Conservation (phyloP, 2,888 invertebrate genomes). For the Esperia sulphurella region DNA sequence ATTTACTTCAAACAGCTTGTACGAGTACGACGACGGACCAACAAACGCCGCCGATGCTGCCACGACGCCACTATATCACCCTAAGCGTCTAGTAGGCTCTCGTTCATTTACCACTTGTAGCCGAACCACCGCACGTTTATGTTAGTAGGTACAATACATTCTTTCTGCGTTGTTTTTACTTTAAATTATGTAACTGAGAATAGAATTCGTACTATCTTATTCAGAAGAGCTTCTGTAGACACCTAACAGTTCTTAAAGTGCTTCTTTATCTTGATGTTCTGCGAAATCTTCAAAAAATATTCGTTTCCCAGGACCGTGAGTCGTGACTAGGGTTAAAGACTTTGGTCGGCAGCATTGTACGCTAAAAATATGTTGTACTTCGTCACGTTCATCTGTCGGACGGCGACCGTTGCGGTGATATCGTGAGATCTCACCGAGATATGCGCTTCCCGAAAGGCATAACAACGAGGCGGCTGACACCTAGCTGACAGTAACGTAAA, state of each 20-base stretch:
- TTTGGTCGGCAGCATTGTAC: constrained; percentile 30
- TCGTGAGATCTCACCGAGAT: constrained; percentile 33
- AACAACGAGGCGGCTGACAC: constrained; percentile 31
- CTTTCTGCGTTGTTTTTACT: constrained; percentile 9
- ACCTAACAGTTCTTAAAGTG: constrained; percentile 24
- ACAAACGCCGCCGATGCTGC: too few species aligned
- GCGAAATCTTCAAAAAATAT: constrained; percentile 38
- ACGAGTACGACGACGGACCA: too few species aligned
- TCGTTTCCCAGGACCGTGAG: constrained; percentile 40
- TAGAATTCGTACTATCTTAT: constrained; percentile 2
- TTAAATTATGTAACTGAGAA: constrained; percentile 17
- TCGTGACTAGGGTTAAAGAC: constrained; percentile 57
- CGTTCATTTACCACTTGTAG: too few species aligned
- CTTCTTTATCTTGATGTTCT: constrained; percentile 32
- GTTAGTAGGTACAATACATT: too few species aligned
- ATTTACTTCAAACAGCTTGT: too few species aligned
- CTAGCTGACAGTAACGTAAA: constrained; percentile 40
- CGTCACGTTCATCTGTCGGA: constrained; percentile 36
- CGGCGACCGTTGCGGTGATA: constrained; percentile 17
- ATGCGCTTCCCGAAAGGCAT: constrained; percentile 41
- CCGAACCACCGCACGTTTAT: too few species aligned
- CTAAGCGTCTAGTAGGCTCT: too few species aligned
- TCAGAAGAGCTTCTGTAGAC: constrained; percentile 13
- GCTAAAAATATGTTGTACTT: constrained; percentile 46
- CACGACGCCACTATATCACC: too few species aligned